Evolutionary conservation across 2,797 vertebrate species (phyloP), one percentile per base, ranked within the genome.

Genomic region (Pangasius djambal): DNA sequence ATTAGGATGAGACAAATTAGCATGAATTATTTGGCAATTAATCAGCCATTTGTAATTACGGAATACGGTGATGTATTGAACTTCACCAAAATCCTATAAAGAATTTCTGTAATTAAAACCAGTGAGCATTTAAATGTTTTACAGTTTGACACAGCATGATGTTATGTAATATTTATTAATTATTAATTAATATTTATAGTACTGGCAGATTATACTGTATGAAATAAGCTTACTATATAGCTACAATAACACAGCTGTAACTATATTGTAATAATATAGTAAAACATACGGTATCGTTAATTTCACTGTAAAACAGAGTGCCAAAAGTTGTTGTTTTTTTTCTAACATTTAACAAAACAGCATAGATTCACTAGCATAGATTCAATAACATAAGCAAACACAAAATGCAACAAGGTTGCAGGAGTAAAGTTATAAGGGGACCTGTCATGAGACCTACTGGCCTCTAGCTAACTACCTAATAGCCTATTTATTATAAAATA

Each of bases 1-100:
- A 88, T 83, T 61, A 89, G 84, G 75, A 88, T 61, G 67, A 89
- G 75, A 74, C 82, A 89, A 90, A 91, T 88, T 86, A 89, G 87
- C 88, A 89, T 87, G 69, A 83, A 87, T 85, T 90, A 87, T 88
- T 52, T 5, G 4, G 48, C 22, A 48, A 75, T 88, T 88, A 88
- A 91, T 88, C 78, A 85, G 88, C 57, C 81, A 75, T 89, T 88
- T 84, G 72, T 31, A 57, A 89, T 85, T 79, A 87, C 84, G 63
- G 88, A 25, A 90, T 79, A 87, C 50, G 52, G 18, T 63, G 48
- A 86, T 83, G 16, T 55, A n/a, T n/a, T 57, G 77, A 87, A 61
- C 67, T 72, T 86, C 83, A 75, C 57, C 78, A 87, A 87, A 85
- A 86, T 87, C 69, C 82, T 89, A 77, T 55, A 85, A 88, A 81